Evolutionary conservation across 2,797 vertebrate species (phyloP).

Genomic region (Gephyroberyx darwinii): DNA sequence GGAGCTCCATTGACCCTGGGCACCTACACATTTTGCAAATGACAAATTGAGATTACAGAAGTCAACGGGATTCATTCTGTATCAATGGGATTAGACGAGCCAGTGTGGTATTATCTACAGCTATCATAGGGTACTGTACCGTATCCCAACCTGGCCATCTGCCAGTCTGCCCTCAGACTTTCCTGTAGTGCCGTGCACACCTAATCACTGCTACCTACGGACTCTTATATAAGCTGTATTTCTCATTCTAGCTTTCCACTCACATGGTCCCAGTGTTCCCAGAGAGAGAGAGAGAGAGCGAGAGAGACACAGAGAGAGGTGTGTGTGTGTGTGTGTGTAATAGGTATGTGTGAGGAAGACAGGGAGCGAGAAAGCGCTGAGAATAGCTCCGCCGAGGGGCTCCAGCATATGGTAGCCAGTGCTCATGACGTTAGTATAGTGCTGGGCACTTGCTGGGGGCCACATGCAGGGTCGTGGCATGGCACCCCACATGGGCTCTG

Average conservation of each 20-base stretch:
- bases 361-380: conserved; percentile 38
- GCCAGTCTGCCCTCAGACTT: conserved; percentile 51
- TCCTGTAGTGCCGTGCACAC: conserved; percentile 41
- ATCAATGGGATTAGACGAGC: conserved; percentile 49
- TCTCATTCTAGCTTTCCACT: conserved; percentile 52
- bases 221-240: conserved; percentile 66
- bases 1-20: conserved; percentile 23
- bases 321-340: conserved; percentile 19
- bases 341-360: conserved; percentile 6
- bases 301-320: neutral
- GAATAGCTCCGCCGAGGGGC: conserved; percentile 53
- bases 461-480: conserved; percentile 26
- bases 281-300: conserved; percentile 26
- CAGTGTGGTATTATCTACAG: conserved; percentile 38
- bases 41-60: conserved; percentile 40
- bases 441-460: conserved; percentile 51
- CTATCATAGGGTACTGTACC: conserved; percentile 24
- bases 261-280: conserved; percentile 40
- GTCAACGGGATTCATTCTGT: conserved; percentile 45
- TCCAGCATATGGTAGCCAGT: conserved; percentile 56
- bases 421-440: conserved; percentile 39
- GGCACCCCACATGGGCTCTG: conserved; percentile 30
- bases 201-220: conserved; percentile 65
- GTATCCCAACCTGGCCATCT: conserved; percentile 55
- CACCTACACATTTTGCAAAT: conserved; percentile 29